A percentile compares a stretch with the other conserved stretches of the same genome.
phyloP scores from a whole-genome alignment of 2,797 vertebrate species.

The Anguilla anguilla region DNA sequence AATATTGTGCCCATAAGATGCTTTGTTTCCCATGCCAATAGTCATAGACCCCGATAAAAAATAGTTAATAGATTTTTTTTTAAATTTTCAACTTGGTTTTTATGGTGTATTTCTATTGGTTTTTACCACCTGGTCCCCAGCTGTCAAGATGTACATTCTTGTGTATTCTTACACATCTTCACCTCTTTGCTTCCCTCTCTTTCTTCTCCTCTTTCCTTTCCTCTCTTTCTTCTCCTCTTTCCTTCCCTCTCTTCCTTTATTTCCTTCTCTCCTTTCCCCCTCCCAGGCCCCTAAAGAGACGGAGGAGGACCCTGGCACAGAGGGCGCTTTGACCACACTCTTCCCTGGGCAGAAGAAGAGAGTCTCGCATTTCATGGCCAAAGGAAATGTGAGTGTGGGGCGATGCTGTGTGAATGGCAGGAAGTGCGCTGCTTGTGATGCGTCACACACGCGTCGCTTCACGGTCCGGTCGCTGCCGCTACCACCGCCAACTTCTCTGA shows the following conservation, averaged over 20 bases:
- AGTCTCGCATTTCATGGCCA: conserved; percentile 88
- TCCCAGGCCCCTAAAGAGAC: conserved; percentile 74
- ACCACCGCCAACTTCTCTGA: neutral
- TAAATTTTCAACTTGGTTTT: neutral
- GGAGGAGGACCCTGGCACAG: conserved; percentile 71
- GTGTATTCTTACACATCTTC: neutral
- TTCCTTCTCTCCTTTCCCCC: neutral
- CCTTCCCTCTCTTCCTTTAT: conserved; percentile 34
- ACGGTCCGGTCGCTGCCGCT: neutral
- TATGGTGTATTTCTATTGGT: neutral
- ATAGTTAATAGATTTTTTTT: neutral
- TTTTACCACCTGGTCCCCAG: neutral
- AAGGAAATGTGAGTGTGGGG: conserved; percentile 79
- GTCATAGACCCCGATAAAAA: neutral
- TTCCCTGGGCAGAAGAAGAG: conserved; percentile 93
- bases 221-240: neutral
- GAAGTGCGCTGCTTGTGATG: neutral
- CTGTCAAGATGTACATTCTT: neutral
- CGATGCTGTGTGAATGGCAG: neutral
- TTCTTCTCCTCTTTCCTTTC: neutral
- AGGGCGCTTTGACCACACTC: conserved; percentile 81
- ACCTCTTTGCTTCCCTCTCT: neutral
- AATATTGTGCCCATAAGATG: neutral
- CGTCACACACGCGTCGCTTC: neutral
- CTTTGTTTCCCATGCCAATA: neutral